These are phyloP conservation scores for Torymus tubicola DNA, from an alignment of 2,888 invertebrate species.

Conservation along the genomic window DNA sequence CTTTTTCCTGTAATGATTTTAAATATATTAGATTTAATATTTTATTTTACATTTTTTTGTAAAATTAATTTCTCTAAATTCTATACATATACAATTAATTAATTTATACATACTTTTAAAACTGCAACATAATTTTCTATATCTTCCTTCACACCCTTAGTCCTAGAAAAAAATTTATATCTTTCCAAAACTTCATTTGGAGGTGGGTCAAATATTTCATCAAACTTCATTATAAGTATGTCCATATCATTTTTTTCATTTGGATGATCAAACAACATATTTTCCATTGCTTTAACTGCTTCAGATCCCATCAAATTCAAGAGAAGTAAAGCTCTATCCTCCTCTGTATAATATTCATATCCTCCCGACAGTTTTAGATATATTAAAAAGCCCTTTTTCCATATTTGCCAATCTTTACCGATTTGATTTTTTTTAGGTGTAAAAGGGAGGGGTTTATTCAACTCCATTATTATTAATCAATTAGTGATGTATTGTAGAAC, in stretches of 20 bases:
- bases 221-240: constrained; percentile 60
- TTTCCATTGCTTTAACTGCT: constrained; percentile 57
- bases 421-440: constrained; percentile 45
- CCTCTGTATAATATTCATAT: constrained; percentile 42
- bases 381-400: constrained; percentile 61
- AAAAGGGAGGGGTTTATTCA: constrained; percentile 29
- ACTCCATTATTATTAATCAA: constrained; percentile 12
- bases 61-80: no score
- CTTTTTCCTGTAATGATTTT: constrained; percentile 49
- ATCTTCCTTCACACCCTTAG: constrained; percentile 23
- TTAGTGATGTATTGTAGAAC: no score
- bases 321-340: constrained; percentile 58
- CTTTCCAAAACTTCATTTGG: constrained; percentile 58
- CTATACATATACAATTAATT: no score
- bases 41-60: no score
- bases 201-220: constrained; percentile 56
- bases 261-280: constrained; percentile 44
- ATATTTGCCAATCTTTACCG: constrained; percentile 60
- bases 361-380: constrained; percentile 58
- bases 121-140: constrained; percentile 57
- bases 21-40: no score
- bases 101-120: constrained; percentile 56
- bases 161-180: constrained; percentile 59
- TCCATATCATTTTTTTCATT: constrained; percentile 57
- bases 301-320: constrained; percentile 60